phyloP scores from a whole-genome alignment of 2,797 vertebrate species.

The Florisuga fusca region DNA sequence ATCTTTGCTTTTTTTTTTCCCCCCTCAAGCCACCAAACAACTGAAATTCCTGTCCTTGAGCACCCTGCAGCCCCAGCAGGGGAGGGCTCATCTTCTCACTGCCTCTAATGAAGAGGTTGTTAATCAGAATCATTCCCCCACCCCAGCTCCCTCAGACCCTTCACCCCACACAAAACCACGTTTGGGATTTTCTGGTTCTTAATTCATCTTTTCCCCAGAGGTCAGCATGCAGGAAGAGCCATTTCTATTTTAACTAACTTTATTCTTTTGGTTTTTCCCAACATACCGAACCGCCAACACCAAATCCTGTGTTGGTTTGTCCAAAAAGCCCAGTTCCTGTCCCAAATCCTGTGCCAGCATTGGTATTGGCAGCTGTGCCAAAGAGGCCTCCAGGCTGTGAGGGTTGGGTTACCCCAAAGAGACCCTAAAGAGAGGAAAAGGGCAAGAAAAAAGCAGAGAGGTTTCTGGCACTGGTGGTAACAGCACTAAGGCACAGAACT shows the following conservation, averaged over 20 bases:
- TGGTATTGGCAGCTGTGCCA: constrained; percentile 89
- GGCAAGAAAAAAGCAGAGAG: background rate
- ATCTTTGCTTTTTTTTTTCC: too few species aligned
- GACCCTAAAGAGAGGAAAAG: constrained; percentile 80
- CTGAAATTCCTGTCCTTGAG: too few species aligned
- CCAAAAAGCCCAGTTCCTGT: constrained; percentile 88
- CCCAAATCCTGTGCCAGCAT: constrained; percentile 89
- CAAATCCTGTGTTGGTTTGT: constrained; percentile 87
- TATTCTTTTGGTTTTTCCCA: background rate
- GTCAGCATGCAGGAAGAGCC: background rate
- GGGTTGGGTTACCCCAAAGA: constrained; percentile 90
- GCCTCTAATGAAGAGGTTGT: too few species aligned
- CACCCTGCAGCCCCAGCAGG: too few species aligned
- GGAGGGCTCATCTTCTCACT: too few species aligned
- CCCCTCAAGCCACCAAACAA: too few species aligned
- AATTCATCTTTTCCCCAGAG: background rate
- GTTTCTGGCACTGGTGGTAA: background rate
- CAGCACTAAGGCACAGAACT: background rate
- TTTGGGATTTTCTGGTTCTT: too few species aligned
- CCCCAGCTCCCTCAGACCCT: background rate
- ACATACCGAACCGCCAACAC: constrained; percentile 89
- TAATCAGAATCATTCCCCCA: background rate
- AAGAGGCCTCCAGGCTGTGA: constrained; percentile 89
- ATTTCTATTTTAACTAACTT: background rate
- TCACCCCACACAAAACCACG: background rate